Percentiles rank a stretch among this genome's conserved stretches.
These are phyloP conservation scores for Chrysopilus asiliformis DNA, from an alignment of 2,888 invertebrate species.

Conservation along the genomic window DNA sequence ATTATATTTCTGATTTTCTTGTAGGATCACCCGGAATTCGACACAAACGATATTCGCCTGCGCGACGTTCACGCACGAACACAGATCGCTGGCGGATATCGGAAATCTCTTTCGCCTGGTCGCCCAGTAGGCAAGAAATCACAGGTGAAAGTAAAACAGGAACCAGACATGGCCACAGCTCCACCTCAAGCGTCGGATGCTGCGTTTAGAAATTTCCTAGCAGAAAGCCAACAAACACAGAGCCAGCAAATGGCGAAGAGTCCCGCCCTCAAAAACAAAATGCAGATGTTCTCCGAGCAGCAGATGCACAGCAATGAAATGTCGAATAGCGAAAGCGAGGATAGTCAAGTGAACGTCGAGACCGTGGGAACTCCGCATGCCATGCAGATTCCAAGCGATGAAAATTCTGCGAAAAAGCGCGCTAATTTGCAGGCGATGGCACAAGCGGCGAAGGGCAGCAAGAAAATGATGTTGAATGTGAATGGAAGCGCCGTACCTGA, in stretches of 20 bases:
- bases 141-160: conserved; percentile 17
- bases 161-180: not conserved
- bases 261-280: not conserved
- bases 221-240: conserved; percentile 24
- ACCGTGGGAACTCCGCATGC: conserved; percentile 1
- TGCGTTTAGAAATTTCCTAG: too few relatives aligned
- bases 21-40: conserved; percentile 60
- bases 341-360: conserved; percentile 4
- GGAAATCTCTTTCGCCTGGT: conserved; percentile 19
- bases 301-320: conserved; percentile 4
- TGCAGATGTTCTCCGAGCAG: not conserved
- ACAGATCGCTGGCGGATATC: conserved; percentile 30
- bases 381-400: not conserved
- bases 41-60: conserved; percentile 60
- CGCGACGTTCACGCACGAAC: conserved; percentile 42
- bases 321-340: conserved; percentile 9
- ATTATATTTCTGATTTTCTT: conserved; percentile 18
- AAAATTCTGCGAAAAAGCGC: not conserved
- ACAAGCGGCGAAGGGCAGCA: not conserved
- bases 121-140: conserved; percentile 27
- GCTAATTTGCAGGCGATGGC: not conserved
- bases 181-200: conserved; percentile 14
- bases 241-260: too few relatives aligned
- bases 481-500: conserved; percentile 9
- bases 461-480: conserved; percentile 7